These are phyloP conservation scores for Spodoptera littoralis DNA, from an alignment of 2,888 invertebrate species.

Conservation along the genomic window DNA sequence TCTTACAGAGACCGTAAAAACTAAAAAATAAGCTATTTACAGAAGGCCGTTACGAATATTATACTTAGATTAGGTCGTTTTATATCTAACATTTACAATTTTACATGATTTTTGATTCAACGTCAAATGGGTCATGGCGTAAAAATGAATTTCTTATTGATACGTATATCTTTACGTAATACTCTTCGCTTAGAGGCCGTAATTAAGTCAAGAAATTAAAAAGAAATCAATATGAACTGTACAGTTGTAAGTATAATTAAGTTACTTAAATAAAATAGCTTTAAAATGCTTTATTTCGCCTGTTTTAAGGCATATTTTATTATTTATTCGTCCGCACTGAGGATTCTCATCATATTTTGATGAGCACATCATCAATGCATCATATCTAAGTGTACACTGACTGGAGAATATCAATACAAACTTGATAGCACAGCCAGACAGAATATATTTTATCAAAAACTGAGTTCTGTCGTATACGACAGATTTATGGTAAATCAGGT, in stretches of 20 bases:
- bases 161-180: constrained; percentile 54
- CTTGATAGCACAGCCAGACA: constrained; percentile 47
- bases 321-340: constrained; percentile 20
- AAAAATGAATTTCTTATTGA: constrained; percentile 47
- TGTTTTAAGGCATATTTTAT: constrained; percentile 34
- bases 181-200: constrained; percentile 41
- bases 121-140: constrained; percentile 56
- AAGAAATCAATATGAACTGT: constrained; percentile 49
- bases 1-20: constrained; percentile 63
- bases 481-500: constrained; percentile 85
- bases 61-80: constrained; percentile 67
- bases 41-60: constrained; percentile 75
- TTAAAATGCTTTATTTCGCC: constrained; percentile 50
- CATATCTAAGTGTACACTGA: constrained; percentile 43
- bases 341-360: constrained; percentile 13
- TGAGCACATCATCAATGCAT: constrained; percentile 28
- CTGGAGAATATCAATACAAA: constrained; percentile 45
- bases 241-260: constrained; percentile 54
- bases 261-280: constrained; percentile 55
- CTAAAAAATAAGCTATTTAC: constrained; percentile 81
- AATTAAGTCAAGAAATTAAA: constrained; percentile 38
- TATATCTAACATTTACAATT: constrained; percentile 83
- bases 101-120: constrained; percentile 71
- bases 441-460: constrained; percentile 73
- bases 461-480: constrained; percentile 79